Evolutionary conservation across 2,888 invertebrate genomes (phyloP).

Genomic region (Lordiphosa fenestrarum): DNA sequence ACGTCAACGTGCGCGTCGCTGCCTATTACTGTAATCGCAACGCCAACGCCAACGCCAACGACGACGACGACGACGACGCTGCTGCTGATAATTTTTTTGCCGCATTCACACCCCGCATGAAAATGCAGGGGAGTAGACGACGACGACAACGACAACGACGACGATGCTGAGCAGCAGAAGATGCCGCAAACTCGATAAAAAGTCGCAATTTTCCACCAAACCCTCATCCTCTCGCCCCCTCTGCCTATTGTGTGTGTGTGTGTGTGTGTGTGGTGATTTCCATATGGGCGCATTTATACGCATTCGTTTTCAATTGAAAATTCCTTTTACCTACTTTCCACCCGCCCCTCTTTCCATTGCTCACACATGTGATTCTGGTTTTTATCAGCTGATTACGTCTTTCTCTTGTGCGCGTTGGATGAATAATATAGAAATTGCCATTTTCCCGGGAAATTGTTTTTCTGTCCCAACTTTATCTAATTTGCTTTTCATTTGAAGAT

Average conservation of each 20-base stretch:
- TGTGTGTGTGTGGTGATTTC: slow-evolving; percentile 46
- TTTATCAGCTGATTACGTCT: slow-evolving; percentile 34
- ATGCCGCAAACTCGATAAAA: slow-evolving; percentile 52
- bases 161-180: slow-evolving; percentile 12
- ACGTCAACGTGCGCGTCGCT: slow-evolving; percentile 18
- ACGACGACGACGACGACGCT: slow-evolving; percentile 5
- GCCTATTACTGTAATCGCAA: slow-evolving; percentile 45
- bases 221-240: slow-evolving; percentile 25
- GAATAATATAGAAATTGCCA: too few relatives aligned
- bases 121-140: slow-evolving; percentile 36
- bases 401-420: too few relatives aligned
- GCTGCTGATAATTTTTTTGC: slow-evolving; percentile 37
- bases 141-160: background rate
- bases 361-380: slow-evolving; percentile 19
- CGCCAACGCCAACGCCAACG: slow-evolving; percentile 18
- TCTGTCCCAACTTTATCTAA: too few relatives aligned
- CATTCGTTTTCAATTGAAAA: slow-evolving; percentile 72
- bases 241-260: slow-evolving; percentile 2
- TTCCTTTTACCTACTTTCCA: slow-evolving; percentile 14
- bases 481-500: too few relatives aligned
- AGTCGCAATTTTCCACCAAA: slow-evolving; percentile 37
- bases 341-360: slow-evolving; percentile 10
- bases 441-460: too few relatives aligned
- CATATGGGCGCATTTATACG: slow-evolving; percentile 74
- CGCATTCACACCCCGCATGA: slow-evolving; percentile 54